Base-by-base conservation (phyloP, 2,888 invertebrate species). In the Nematopogon swammerdamellus region DNA sequence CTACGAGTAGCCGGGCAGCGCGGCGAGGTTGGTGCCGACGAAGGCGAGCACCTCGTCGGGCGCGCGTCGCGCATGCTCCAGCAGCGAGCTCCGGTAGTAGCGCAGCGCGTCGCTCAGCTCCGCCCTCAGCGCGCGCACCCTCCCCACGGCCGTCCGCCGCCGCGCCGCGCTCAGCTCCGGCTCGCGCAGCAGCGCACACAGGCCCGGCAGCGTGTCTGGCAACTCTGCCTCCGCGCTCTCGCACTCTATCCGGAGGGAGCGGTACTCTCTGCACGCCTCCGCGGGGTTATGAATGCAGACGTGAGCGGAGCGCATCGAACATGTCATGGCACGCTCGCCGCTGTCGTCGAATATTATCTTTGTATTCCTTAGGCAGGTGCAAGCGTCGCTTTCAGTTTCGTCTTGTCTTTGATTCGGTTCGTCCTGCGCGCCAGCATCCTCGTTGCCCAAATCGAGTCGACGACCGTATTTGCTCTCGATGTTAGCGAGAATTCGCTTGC, bases 391-490 rank as follows among this genome's bases (percentile, higher is more conserved):
- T 44, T 55, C n/a, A 42, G 54, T 14, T 44, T 3, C 25, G 52
- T 53, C 14, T n/a, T n/a, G n/a, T n/a, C n/a, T n/a, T n/a, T n/a
- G n/a, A n/a, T n/a, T n/a, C 18, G 6, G 20, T 51, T 44, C 52
- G 52, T 2, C 51, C n/a, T n/a, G n/a, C 51, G 20, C 52, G 4
- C 6, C 5, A 17, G 11, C 45, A 45, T 59, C 16, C n/a, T 43
- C 45, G 25, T 2, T 57, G 30, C 60, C 53, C 2, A 67, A 52
- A 42, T 67, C 55, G 19, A 77, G 55, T 55, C 76, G 65, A 60
- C 74, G 70, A 0, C 77, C 72, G 60, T 77, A 77, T 54, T 75
- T 77, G 0, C 51, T 49, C 58, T 77, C 74, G 19, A 79, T 72
- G 55, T 64, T 75, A 14, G 56, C 58, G 5, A 77, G 59, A 50